These are phyloP conservation scores for Caenorhabditis becei DNA, from an alignment of 2,888 invertebrate species.

Conservation along the genomic window DNA sequence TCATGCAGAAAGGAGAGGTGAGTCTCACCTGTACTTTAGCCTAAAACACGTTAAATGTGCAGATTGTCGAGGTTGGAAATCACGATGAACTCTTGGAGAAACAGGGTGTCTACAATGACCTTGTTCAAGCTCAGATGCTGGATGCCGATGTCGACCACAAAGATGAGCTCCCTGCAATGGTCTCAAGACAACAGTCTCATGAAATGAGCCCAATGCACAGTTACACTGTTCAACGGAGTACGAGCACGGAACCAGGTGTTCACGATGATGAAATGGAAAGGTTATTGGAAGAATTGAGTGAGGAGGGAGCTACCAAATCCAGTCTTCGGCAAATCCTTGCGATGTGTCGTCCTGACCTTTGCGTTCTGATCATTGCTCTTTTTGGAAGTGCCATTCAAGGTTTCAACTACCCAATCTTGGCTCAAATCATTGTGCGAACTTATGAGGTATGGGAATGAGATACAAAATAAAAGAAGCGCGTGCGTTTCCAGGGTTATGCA, in stretches of 20 bases:
- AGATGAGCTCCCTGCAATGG: constrained; percentile 28
- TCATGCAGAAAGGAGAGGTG: constrained; percentile 82
- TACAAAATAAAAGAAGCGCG: no score
- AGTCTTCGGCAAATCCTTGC: constrained; percentile 46
- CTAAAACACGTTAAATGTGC: constrained; percentile 44
- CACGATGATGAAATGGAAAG: constrained; percentile 55
- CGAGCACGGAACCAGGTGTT: constrained; percentile 31
- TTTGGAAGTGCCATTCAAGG: constrained; percentile 45
- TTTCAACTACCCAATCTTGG: constrained; percentile 40
- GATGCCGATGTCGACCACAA: constrained; percentile 61
- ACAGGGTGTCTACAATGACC: constrained; percentile 86
- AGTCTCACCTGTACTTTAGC: constrained; percentile 7
- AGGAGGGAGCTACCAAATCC: constrained; percentile 48
- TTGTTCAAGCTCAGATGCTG: constrained; percentile 81
- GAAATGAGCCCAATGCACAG: constrained; percentile 45
- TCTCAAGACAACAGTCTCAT: constrained; percentile 30
- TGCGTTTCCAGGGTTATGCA: constrained; percentile 32
- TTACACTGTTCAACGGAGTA: constrained; percentile 40
- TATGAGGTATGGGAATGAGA: constrained; percentile 11
- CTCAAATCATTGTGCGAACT: constrained; percentile 33
- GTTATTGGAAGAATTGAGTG: constrained; percentile 37
- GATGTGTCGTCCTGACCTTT: constrained; percentile 41
- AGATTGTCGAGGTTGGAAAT: constrained; percentile 87
- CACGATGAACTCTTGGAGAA: constrained; percentile 86
- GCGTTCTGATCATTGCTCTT: constrained; percentile 32